Percentiles rank a stretch among this genome's conserved stretches.
Conservation (phyloP, 2,797 vertebrate genomes). For the Dromococcyx pavoninus region DNA sequence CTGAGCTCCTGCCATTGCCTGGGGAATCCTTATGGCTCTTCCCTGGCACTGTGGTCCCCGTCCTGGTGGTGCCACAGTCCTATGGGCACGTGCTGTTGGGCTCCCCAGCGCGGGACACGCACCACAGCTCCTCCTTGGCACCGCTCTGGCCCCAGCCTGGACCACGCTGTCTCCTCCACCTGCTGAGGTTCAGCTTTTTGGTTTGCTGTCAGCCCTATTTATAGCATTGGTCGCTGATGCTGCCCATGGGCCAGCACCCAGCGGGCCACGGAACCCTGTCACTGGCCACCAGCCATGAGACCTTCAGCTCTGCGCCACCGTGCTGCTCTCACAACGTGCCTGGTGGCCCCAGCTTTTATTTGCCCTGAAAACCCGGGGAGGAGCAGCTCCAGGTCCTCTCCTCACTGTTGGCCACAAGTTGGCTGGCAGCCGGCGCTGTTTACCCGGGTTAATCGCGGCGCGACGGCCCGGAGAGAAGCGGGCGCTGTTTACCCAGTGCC, state of each 20-base stretch:
- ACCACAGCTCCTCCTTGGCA: not conserved
- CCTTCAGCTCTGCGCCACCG: rapidly evolving
- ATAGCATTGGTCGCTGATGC: not conserved
- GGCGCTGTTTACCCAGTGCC: conserved; percentile 47
- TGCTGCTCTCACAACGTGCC: not conserved
- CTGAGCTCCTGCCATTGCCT: conserved; percentile 53
- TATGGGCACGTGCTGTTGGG: rapidly evolving
- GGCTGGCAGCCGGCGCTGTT: conserved; percentile 40
- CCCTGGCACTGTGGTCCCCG: not conserved
- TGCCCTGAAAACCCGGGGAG: not conserved
- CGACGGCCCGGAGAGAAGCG: not conserved
- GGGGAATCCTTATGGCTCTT: not conserved
- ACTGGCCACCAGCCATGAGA: not conserved
- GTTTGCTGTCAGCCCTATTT: not conserved
- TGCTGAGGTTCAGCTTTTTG: not conserved
- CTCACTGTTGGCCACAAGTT: not conserved
- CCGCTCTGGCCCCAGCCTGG: not conserved
- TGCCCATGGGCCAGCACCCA: not conserved
- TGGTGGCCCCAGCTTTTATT: not conserved
- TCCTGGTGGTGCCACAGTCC: not conserved
- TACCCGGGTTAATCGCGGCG: not conserved
- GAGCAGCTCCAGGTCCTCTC: not conserved
- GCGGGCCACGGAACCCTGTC: not conserved
- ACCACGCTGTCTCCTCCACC: rapidly evolving
- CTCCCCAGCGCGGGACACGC: not conserved